Percentiles rank a stretch among this genome's conserved stretches.
These are phyloP conservation scores for Hoplostethus mediterraneus DNA, from an alignment of 2,797 vertebrate species.

Conservation along the genomic window DNA sequence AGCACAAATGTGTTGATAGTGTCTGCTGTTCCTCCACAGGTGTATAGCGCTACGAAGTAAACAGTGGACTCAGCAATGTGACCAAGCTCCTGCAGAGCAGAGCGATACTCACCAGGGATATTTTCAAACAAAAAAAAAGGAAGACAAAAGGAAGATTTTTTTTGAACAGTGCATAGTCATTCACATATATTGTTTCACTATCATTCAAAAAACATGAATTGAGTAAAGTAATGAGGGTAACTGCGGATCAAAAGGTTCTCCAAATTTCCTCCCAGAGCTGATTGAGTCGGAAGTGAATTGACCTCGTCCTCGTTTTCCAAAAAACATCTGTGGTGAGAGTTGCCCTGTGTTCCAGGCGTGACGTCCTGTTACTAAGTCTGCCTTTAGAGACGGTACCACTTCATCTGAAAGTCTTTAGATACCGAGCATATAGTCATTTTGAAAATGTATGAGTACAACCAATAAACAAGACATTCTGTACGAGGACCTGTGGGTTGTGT, in stretches of 20 bases:
- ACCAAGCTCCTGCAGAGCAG: constrained; percentile 63
- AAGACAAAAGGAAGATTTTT: too few relatives aligned
- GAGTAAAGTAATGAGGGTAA: constrained; percentile 15
- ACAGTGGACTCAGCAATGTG: constrained; percentile 56
- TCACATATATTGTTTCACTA: background rate
- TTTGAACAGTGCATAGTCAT: too few relatives aligned
- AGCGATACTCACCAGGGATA: constrained; percentile 63
- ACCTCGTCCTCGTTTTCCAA: background rate
- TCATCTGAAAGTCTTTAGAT: constrained; percentile 80
- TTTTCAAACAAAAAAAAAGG: background rate
- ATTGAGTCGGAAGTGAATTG: background rate
- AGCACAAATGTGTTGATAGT: constrained; percentile 85
- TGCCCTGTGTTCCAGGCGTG: constrained; percentile 69
- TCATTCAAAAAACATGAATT: background rate
- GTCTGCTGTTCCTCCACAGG: constrained; percentile 83
- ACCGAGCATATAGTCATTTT: constrained; percentile 78
- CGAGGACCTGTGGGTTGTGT: constrained; percentile 47
- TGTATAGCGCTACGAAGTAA: constrained; percentile 78
- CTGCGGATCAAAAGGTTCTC: background rate
- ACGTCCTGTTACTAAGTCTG: constrained; percentile 59
- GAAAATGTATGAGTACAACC: constrained; percentile 81
- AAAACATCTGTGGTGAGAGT: constrained; percentile 59
- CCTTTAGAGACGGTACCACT: constrained; percentile 72
- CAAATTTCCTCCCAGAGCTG: background rate
- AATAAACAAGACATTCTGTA: constrained; percentile 83